phyloP scores from a whole-genome alignment of 2,113 vertebrate species.

The Istiophorus platypterus region DNA sequence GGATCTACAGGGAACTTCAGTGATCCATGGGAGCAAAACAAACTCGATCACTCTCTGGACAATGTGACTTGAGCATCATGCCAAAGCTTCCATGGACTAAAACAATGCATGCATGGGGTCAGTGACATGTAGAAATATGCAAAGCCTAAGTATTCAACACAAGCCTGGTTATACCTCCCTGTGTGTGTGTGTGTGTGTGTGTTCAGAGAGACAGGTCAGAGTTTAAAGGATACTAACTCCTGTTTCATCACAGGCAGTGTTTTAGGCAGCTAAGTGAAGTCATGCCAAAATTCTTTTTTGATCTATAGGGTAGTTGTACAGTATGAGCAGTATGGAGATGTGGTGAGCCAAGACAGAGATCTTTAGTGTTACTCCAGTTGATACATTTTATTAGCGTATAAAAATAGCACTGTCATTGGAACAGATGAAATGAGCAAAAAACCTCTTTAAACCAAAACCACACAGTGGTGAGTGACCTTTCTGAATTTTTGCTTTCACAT shows the following conservation, averaged over 20 bases:
- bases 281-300: constrained; percentile 60
- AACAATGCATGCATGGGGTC: constrained; percentile 22
- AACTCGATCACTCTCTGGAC: neutral
- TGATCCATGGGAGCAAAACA: neutral
- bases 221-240: neutral
- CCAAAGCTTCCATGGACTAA: constrained; percentile 35
- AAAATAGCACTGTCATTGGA: constrained; percentile 16
- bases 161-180: constrained; percentile 37
- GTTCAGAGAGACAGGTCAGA: constrained; percentile 1
- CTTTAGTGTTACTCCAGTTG: neutral
- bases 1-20: constrained; percentile 27
- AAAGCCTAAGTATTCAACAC: constrained; percentile 55
- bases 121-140: constrained; percentile 55
- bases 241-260: constrained; percentile 3
- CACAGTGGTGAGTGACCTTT: constrained; percentile 45
- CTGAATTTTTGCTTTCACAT: constrained; percentile 29
- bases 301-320: constrained; percentile 19
- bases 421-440: constrained; percentile 2
- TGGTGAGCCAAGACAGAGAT: constrained; percentile 27
- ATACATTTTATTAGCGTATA: constrained; percentile 50
- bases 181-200: constrained; percentile 21
- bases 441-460: constrained; percentile 34
- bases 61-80: constrained; percentile 17
- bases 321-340: neutral
- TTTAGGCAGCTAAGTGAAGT: constrained; percentile 67